Conservation (phyloP, 2,113 vertebrate genomes). For the Saimiri boliviensis region DNA sequence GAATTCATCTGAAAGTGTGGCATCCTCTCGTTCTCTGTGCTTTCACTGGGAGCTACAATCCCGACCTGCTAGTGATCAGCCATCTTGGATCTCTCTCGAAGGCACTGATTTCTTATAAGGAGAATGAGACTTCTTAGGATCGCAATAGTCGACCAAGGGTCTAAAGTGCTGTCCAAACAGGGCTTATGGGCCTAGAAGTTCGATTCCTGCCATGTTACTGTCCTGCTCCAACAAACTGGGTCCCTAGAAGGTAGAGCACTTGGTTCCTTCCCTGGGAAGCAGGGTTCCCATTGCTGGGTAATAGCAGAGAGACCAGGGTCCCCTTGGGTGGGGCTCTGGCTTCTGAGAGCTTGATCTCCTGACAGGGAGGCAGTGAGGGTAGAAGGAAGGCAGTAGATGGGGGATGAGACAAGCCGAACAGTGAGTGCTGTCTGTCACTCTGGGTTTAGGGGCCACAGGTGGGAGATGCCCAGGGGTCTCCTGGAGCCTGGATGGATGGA, state of each 20-base stretch:
- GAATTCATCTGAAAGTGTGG: no score
- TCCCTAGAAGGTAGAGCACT: background rate
- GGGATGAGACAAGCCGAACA: background rate
- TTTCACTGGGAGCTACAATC: no score
- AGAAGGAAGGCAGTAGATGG: background rate
- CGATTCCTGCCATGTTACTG: background rate
- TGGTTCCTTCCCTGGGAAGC: background rate
- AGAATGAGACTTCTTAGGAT: background rate
- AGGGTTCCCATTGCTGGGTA: background rate
- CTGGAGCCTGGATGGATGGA: background rate
- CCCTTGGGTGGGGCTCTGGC: background rate
- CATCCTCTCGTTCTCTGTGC: no score
- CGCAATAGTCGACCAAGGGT: background rate
- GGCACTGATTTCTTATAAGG: background rate
- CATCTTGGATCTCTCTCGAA: no score
- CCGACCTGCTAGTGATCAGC: no score
- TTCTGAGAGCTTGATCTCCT: background rate
- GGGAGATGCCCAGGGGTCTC: background rate
- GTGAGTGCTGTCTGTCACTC: background rate
- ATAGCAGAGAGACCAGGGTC: background rate
- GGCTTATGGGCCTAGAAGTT: background rate
- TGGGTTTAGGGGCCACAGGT: background rate
- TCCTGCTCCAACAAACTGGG: background rate
- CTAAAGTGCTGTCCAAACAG: background rate
- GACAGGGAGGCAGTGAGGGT: background rate